A percentile compares a stretch with the other conserved stretches of the same genome.
phyloP scores from a whole-genome alignment of 2,888 invertebrate genomes.

The Drosophila kuntzei region DNA sequence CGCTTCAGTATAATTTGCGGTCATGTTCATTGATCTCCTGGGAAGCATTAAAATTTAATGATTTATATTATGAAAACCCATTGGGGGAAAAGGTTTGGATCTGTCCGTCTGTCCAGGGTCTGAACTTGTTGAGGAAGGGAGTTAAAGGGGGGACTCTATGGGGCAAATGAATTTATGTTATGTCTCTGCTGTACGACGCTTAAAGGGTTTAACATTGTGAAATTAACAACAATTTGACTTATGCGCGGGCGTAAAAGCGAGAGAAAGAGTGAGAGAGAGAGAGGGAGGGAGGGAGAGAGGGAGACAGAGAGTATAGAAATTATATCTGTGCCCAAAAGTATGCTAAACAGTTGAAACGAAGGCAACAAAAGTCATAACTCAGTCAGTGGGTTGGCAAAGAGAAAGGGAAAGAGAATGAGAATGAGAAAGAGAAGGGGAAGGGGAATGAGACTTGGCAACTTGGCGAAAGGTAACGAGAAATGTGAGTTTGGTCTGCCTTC shows the following conservation, averaged over 20 bases:
- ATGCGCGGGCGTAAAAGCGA: constrained; percentile 63
- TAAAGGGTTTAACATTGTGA: constrained; percentile 74
- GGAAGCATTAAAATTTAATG: constrained; percentile 85
- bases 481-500: constrained; percentile 69
- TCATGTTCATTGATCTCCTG: constrained; percentile 84
- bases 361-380: constrained; percentile 80
- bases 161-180: constrained; percentile 75
- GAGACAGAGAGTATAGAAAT: constrained; percentile 9
- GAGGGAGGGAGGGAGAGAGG: background rate
- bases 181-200: constrained; percentile 64
- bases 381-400: constrained; percentile 32
- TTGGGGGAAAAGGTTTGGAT: constrained; percentile 17
- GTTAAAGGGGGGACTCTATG: background rate
- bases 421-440: background rate
- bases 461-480: constrained; percentile 74
- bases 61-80: constrained; percentile 75
- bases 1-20: constrained; percentile 83
- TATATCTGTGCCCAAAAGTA: constrained; percentile 73
- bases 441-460: constrained; percentile 42
- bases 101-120: background rate
- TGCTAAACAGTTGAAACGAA: constrained; percentile 68
- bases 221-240: constrained; percentile 81
- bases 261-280: constrained; percentile 2
- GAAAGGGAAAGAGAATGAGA: background rate
- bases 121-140: background rate